Evolutionary conservation across 2,797 vertebrate species (phyloP), one percentile per base, ranked within the genome.

Genomic region (Scarus forsteni): DNA sequence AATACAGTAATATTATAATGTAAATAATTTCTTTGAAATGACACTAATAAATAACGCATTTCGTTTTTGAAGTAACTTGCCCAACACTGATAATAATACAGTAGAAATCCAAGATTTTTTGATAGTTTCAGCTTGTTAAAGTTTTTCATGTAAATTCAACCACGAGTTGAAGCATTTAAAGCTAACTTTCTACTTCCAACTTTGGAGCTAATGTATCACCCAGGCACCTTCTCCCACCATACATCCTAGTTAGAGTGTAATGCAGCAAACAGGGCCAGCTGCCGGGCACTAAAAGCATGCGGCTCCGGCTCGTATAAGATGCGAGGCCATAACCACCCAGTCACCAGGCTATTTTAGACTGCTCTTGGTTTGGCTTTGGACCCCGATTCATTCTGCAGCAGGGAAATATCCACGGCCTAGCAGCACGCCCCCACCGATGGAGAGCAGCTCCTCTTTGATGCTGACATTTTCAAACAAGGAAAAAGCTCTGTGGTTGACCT

Each of bases 401-500:
- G 66, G 56, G 57, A 73, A 83, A 75, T 81, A 88, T 79, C 63
- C 53, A 70, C 40, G 43, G 70, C 76, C 70, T 68, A 75, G 75
- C 71, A 80, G 70, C 73, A 70, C 50, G 7, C 74, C 79, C 72
- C 62, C 73, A 70, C 44, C 62, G 43, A 80, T 42, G 35, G 56
- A 70, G 77, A 81, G 76, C 61, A 78, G 56, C 79, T 43, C 71
- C 67, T 80, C 75, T 82, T 85, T 85, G 66, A 90, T 80, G 83
- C 72, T 85, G 85, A 89, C 86, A 87, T 91, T 89, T 91, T 79
- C 78, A 81, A 90, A 91, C 75, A 87, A 80, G 84, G 66, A 87
- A 88, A 91, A 88, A 85, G 72, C 83, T 90, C 72, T 46, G 70
- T 77, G 63, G 60, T 91, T 92, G 88, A 93, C 92, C 89, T 83